A percentile compares a stretch with the other conserved stretches of the same genome.
Evolutionary conservation across 2,113 vertebrate genomes (phyloP).

Genomic region (Xenopus borealis): DNA sequence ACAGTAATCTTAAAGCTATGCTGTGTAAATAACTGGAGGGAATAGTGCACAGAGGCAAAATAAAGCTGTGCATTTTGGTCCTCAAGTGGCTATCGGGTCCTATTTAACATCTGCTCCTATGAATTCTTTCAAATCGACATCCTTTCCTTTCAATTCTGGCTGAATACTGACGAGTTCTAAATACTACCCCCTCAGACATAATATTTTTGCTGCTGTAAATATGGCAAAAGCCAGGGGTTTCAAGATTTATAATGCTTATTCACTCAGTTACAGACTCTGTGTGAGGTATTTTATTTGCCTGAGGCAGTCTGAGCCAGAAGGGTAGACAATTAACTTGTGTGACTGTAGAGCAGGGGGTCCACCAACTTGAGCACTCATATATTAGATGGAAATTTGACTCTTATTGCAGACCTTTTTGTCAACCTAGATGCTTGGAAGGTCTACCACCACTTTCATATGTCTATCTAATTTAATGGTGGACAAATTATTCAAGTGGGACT

Average conservation of each 20-base stretch:
- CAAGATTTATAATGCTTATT: not conserved
- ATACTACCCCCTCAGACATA: not conserved
- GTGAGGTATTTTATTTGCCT: not conserved
- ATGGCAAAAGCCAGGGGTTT: not conserved
- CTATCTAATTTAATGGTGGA: no score
- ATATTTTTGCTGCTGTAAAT: not conserved
- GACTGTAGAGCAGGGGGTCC: not conserved
- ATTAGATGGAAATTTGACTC: no score
- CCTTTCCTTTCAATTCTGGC: not conserved
- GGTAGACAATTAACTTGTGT: not conserved
- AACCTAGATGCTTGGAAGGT: no score
- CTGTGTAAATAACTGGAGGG: not conserved
- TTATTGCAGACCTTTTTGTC: no score
- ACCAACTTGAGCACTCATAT: not conserved
- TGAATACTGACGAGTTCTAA: not conserved
- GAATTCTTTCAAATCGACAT: not conserved
- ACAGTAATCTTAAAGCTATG: not conserved
- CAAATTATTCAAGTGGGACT: no score
- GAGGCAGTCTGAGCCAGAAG: not conserved
- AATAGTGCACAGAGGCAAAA: constrained; percentile 1
- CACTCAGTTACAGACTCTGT: not conserved
- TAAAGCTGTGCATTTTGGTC: not conserved
- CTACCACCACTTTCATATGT: no score
- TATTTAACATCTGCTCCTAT: not conserved
- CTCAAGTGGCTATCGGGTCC: not conserved